Percentiles rank a stretch among this genome's conserved stretches.
phyloP scores from a whole-genome alignment of 2,797 vertebrate genomes.

The Anas flavirostris region DNA sequence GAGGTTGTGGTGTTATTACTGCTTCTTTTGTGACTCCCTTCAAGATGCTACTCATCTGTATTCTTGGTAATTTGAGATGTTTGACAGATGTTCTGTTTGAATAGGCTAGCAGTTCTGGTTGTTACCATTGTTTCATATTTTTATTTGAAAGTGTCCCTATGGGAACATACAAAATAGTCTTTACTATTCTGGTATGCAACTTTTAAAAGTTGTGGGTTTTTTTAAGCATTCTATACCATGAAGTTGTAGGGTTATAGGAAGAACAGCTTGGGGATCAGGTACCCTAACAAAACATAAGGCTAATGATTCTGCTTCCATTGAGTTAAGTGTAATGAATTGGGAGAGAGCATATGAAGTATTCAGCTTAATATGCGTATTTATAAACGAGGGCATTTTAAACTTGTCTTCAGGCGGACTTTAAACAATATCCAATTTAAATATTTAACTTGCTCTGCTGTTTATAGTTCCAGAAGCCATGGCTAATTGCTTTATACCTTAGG shows the following conservation, averaged over 20 bases:
- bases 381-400: not conserved
- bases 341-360: not conserved
- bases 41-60: accelerated
- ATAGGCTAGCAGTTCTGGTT: not conserved
- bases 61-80: not conserved
- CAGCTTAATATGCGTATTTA: accelerated
- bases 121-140: too few species aligned
- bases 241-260: not conserved
- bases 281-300: not conserved
- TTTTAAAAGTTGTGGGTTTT: too few species aligned
- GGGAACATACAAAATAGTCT: not conserved
- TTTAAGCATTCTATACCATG: not conserved
- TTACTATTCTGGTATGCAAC: not conserved
- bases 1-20: not conserved
- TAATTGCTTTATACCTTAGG: not conserved
- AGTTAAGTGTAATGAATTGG: not conserved
- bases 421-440: not conserved
- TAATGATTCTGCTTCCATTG: not conserved
- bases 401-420: not conserved
- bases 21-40: not conserved
- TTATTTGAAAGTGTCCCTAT: too few species aligned
- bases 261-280: not conserved
- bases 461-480: not conserved
- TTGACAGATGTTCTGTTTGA: not conserved
- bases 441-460: not conserved